phyloP scores from a whole-genome alignment of 1,140 invertebrate genomes.

The Pomacea maculata region DNA sequence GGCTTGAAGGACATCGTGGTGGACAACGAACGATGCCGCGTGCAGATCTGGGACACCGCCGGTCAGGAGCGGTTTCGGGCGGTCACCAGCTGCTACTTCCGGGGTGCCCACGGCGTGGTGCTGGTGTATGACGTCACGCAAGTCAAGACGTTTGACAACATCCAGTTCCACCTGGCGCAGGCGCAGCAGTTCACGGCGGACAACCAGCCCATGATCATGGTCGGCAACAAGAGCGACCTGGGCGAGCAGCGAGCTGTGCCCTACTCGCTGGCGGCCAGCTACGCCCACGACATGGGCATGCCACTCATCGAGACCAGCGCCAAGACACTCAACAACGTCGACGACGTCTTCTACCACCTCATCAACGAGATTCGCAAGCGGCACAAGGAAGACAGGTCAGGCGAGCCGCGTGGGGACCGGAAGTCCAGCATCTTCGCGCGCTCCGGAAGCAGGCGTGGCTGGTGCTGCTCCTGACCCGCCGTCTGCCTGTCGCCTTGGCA shows the following conservation, averaged over 20 bases:
- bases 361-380: conserved; percentile 11
- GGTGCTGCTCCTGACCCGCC: too few species aligned
- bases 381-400: background rate
- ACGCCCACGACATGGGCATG: conserved; percentile 13
- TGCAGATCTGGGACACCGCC: conserved; percentile 24
- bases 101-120: conserved; percentile 18
- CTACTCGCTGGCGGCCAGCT: background rate
- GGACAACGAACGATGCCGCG: conserved; percentile 6
- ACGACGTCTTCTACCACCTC: conserved; percentile 7
- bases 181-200: conserved; percentile 9
- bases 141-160: conserved; percentile 16
- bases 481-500: too few species aligned
- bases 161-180: conserved; percentile 19
- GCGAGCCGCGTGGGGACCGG: too few species aligned
- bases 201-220: conserved; percentile 24
- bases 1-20: conserved; percentile 18
- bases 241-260: conserved; percentile 9
- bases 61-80: conserved; percentile 22
- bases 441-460: too few species aligned
- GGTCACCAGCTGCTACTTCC: conserved; percentile 27
- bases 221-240: conserved; percentile 20
- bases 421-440: too few species aligned
- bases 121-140: conserved; percentile 22
- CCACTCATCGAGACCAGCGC: conserved; percentile 16
- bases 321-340: conserved; percentile 8